Conservation (phyloP, 53 echinoderm and acorn worm genomes). For the Luidia sarsii region DNA sequence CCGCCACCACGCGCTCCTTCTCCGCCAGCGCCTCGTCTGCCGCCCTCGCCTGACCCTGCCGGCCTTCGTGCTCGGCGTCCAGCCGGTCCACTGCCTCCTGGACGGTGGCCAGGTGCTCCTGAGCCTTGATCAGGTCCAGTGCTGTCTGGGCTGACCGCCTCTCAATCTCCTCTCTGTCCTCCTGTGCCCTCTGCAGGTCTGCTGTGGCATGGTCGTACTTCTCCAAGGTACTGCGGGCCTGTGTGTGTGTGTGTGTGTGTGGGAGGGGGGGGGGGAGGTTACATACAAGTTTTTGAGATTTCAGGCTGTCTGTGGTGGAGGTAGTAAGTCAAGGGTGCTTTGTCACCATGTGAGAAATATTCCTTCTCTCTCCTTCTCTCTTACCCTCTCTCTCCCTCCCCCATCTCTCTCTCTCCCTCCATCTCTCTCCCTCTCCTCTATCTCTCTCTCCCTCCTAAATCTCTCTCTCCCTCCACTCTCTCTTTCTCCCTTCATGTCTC, state of each 20-base stretch:
- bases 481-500: too few relatives aligned
- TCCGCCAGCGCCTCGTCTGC: constrained; percentile 55
- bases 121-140: constrained; percentile 55
- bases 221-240: constrained; percentile 69
- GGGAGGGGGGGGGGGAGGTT: too few relatives aligned
- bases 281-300: too few relatives aligned
- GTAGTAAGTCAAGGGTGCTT: too few relatives aligned
- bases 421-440: too few relatives aligned
- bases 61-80: constrained; percentile 38
- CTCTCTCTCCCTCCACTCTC: too few relatives aligned
- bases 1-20: constrained; percentile 71
- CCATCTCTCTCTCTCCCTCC: too few relatives aligned
- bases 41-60: constrained; percentile 57
- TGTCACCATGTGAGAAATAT: too few relatives aligned
- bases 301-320: too few relatives aligned
- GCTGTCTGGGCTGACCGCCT: constrained; percentile 65
- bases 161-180: constrained; percentile 81
- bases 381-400: too few relatives aligned
- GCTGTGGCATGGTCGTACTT: constrained; percentile 63
- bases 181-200: constrained; percentile 46
- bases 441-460: too few relatives aligned
- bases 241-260: not conserved
- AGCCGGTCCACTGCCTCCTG: constrained; percentile 49
- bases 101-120: constrained; percentile 62
- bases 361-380: too few relatives aligned